These are phyloP conservation scores for Moxostoma hubbsi DNA, from an alignment of 2,797 vertebrate species.

Conservation along the genomic window DNA sequence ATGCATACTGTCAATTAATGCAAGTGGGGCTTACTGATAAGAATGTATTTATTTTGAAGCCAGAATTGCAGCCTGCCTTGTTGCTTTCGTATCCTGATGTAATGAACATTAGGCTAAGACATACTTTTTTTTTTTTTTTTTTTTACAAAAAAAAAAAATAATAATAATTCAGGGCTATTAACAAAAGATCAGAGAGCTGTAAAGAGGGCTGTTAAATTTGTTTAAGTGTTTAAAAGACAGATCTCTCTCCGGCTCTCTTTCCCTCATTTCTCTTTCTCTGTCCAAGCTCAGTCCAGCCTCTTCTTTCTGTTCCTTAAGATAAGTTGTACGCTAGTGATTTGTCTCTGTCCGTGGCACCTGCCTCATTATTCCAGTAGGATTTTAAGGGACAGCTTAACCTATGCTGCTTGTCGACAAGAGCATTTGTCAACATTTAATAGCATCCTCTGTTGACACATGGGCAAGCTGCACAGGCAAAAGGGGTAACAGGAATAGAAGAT, in stretches of 20 bases:
- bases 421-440: constrained; percentile 66
- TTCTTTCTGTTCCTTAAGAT: constrained; percentile 61
- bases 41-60: background rate
- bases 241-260: constrained; percentile 51
- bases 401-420: constrained; percentile 51
- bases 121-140: background rate
- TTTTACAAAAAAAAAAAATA: background rate
- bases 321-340: constrained; percentile 67
- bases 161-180: too few species aligned
- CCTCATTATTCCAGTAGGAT: constrained; percentile 65
- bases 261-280: constrained; percentile 51
- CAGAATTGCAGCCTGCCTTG: too few species aligned
- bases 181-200: constrained; percentile 12
- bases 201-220: constrained; percentile 28
- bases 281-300: constrained; percentile 58
- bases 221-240: constrained; percentile 59
- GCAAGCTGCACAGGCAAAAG: constrained; percentile 39
- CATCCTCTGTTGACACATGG: constrained; percentile 48
- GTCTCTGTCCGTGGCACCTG: constrained; percentile 62
- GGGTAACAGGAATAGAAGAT: constrained; percentile 5
- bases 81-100: too few species aligned
- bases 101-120: too few species aligned
- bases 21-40: background rate
- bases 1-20: too few species aligned
- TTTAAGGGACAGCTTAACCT: constrained; percentile 66